A percentile compares a stretch with the other conserved stretches of the same genome.
phyloP scores from a whole-genome alignment of 2,113 vertebrate genomes.

The Lamprologus tigripictilis region DNA sequence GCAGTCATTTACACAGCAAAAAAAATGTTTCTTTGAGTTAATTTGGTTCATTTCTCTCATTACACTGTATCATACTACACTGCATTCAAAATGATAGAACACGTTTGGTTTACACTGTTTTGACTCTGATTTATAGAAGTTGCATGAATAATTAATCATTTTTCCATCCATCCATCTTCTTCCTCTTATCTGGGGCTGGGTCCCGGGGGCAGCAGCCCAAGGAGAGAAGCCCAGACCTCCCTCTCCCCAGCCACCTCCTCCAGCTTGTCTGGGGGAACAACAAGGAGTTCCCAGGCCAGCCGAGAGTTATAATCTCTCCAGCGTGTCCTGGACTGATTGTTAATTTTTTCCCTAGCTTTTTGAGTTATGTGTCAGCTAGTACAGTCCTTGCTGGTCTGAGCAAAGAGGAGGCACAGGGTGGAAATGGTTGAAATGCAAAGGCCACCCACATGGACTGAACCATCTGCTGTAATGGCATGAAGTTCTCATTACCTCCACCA shows the following conservation, averaged over 20 bases:
- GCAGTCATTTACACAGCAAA: not conserved
- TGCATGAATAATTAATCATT: not conserved
- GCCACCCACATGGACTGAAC: not conserved
- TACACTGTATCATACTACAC: not conserved
- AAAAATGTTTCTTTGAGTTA: not conserved
- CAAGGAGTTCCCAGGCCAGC: not conserved
- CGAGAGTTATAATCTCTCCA: not conserved
- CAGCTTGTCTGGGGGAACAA: not conserved
- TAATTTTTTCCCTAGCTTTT: not conserved
- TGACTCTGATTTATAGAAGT: not conserved
- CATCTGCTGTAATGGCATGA: not conserved
- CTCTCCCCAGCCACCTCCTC: not conserved
- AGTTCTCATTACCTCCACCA: not conserved
- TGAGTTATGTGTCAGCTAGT: not conserved
- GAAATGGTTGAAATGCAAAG: not conserved
- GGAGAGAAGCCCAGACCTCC: not conserved
- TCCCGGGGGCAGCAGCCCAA: not conserved
- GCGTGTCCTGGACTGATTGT: not conserved
- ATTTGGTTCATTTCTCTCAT: not conserved
- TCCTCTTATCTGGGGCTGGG: fast-evolving
- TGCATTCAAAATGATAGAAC: not conserved
- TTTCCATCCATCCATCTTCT: not conserved
- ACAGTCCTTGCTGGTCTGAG: not conserved
- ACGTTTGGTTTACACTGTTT: not conserved
- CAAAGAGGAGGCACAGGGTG: not conserved